Percentiles rank a stretch among this genome's conserved stretches.
phyloP scores from a whole-genome alignment of 2,888 invertebrate genomes.

The Ochropacha duplaris region DNA sequence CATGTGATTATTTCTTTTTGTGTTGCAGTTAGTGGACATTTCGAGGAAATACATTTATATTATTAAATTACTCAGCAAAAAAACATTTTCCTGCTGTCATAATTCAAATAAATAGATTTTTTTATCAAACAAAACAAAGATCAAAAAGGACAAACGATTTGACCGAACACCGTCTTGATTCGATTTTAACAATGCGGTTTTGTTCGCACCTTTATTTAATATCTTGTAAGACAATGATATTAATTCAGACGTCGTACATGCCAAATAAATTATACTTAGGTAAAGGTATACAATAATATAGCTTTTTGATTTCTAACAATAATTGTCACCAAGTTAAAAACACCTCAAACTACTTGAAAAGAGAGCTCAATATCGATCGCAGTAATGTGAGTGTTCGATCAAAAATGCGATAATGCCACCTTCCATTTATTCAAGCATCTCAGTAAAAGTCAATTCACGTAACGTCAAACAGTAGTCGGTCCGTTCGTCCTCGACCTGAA shows the following conservation, averaged over 20 bases:
- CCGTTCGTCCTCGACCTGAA: constrained; percentile 71
- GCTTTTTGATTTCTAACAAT: too few species aligned
- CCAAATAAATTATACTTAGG: too few species aligned
- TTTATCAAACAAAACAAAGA: neutral
- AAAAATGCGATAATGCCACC: constrained; percentile 19
- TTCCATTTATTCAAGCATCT: constrained; percentile 22
- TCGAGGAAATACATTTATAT: neutral
- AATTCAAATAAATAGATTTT: neutral
- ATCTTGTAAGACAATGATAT: neutral
- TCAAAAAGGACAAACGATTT: neutral
- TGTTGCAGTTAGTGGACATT: neutral
- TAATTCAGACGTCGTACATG: too few species aligned
- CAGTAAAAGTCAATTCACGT: constrained; percentile 41
- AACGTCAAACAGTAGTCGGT: constrained; percentile 27
- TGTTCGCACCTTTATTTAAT: neutral
- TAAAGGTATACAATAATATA: neutral
- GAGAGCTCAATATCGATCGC: constrained; percentile 8
- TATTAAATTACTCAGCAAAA: neutral
- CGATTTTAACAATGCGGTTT: neutral
- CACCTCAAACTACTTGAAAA: neutral
- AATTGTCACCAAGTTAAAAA: neutral
- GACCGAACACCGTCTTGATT: neutral
- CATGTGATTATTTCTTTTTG: too few species aligned
- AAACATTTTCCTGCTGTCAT: neutral
- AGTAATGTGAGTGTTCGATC: constrained; percentile 19